phyloP scores from a whole-genome alignment of 2,113 vertebrate genomes.

The Montifringilla adamsi region DNA sequence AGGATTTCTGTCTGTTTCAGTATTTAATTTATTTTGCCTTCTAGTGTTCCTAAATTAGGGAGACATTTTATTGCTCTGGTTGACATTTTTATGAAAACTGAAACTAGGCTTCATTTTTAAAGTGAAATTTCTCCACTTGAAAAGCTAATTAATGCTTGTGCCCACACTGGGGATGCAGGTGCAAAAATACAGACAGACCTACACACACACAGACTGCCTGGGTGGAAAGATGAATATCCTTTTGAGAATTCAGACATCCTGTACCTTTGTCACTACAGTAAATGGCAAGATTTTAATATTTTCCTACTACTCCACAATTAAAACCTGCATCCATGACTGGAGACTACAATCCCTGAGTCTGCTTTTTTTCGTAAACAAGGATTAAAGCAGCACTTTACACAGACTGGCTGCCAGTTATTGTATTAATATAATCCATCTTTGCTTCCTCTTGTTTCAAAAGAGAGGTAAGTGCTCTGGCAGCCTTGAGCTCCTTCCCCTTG shows the following conservation, averaged over 20 bases:
- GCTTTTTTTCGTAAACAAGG: background rate
- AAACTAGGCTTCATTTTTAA: background rate
- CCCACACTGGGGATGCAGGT: background rate
- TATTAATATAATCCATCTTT: background rate
- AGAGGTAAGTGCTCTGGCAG: background rate
- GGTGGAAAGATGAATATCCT: background rate
- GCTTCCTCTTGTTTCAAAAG: background rate
- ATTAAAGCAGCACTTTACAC: background rate
- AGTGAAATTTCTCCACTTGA: background rate
- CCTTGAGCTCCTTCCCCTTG: background rate
- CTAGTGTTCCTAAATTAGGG: slow-evolving; percentile 17
- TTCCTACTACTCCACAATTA: background rate
- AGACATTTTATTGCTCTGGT: background rate
- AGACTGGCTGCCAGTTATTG: background rate
- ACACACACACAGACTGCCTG: too few relatives aligned
- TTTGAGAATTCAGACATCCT: background rate
- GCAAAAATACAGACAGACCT: background rate
- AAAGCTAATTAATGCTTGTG: background rate
- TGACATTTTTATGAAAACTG: slow-evolving; percentile 28
- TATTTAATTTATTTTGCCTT: slow-evolving; percentile 49
- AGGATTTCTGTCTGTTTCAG: background rate
- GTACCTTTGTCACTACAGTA: background rate
- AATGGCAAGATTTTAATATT: background rate
- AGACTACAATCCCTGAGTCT: background rate
- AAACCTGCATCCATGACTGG: background rate